Conservation (phyloP, 2,888 invertebrate genomes). For the Cataglyphis altisquamis region DNA sequence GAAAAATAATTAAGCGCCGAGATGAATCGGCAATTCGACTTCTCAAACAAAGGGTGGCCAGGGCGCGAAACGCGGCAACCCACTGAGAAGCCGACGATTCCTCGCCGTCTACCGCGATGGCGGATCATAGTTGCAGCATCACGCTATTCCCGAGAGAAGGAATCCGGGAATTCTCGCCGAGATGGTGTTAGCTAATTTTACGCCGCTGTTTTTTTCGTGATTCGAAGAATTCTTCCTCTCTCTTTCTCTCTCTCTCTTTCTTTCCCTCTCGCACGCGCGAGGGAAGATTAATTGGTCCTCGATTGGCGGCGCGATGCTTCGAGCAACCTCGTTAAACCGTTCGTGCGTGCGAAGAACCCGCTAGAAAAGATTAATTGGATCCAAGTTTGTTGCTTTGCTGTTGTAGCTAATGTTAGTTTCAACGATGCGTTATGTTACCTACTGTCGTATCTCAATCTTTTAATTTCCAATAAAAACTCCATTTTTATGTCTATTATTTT, state of each 20-base stretch:
- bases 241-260: not conserved
- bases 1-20: slow-evolving; percentile 50
- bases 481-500: not conserved
- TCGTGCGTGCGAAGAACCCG: slow-evolving; percentile 57
- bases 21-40: slow-evolving; percentile 64
- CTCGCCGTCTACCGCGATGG: slow-evolving; percentile 57
- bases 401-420: slow-evolving; percentile 35
- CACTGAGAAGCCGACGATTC: slow-evolving; percentile 68
- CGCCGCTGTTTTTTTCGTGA: slow-evolving; percentile 75
- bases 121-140: slow-evolving; percentile 78
- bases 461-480: not conserved
- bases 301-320: slow-evolving; percentile 64
- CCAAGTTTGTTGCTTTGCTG: slow-evolving; percentile 48
- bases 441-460: slow-evolving; percentile 5
- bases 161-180: slow-evolving; percentile 60
- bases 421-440: not conserved
- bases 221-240: slow-evolving; percentile 70
- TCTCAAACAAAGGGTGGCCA: slow-evolving; percentile 63
- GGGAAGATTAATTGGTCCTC: slow-evolving; percentile 77
- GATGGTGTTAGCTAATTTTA: slow-evolving; percentile 81
- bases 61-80: slow-evolving; percentile 73
- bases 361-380: slow-evolving; percentile 71
- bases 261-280: not conserved
- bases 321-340: slow-evolving; percentile 66
- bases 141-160: slow-evolving; percentile 68